Evolutionary conservation across 2,113 vertebrate genomes (phyloP).

Genomic region (Crypturellus undulatus): DNA sequence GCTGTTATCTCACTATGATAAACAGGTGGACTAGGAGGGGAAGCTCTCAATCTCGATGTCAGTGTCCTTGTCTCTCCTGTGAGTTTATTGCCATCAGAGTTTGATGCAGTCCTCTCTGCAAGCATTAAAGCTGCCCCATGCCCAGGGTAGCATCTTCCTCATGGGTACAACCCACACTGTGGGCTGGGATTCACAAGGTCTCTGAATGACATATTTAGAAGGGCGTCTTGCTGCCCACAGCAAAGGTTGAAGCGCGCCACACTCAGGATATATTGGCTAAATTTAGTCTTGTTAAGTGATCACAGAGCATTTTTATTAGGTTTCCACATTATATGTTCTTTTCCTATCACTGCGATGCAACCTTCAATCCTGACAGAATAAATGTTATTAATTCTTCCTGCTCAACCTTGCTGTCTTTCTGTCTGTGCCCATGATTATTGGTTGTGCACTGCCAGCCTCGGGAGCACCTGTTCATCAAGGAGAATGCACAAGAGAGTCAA

Average conservation of each 20-base stretch:
- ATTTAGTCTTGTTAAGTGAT: background rate
- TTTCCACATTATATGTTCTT: background rate
- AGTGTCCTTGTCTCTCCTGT: background rate
- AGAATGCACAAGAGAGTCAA: background rate
- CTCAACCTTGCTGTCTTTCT: background rate
- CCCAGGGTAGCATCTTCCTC: background rate
- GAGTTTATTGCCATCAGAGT: background rate
- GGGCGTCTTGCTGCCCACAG: background rate
- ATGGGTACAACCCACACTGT: background rate
- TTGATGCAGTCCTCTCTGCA: background rate
- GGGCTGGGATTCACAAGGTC: background rate
- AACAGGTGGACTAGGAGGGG: background rate
- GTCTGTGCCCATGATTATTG: background rate
- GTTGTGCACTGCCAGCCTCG: background rate
- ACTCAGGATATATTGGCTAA: background rate
- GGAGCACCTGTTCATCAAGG: background rate
- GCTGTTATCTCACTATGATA: slow-evolving; percentile 7
- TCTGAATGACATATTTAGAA: background rate
- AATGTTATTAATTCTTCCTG: background rate
- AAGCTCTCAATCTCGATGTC: background rate
- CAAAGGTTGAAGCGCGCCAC: background rate
- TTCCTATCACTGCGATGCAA: background rate
- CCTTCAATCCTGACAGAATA: background rate
- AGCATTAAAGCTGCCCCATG: background rate
- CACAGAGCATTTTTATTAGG: background rate